Conservation (phyloP, 2,113 vertebrate genomes). For the Toxostoma redivivum region DNA sequence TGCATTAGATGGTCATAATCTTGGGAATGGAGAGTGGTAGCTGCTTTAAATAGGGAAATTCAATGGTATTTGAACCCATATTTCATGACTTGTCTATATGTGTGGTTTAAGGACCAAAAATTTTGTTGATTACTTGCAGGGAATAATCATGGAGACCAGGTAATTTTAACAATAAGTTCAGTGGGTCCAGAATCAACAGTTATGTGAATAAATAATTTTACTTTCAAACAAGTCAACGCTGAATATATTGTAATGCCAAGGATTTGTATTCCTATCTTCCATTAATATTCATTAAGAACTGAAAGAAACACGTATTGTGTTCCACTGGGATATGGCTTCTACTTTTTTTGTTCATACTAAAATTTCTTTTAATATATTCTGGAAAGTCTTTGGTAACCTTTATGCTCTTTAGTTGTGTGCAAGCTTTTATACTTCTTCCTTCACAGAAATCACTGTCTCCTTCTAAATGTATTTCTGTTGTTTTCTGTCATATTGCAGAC, state of each 20-base stretch:
- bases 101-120: background rate
- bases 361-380: constrained; percentile 24
- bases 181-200: background rate
- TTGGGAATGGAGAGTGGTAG: background rate
- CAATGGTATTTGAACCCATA: background rate
- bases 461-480: constrained; percentile 13
- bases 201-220: constrained; percentile 17
- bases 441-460: background rate
- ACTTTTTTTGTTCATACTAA: constrained; percentile 2
- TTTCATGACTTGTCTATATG: background rate
- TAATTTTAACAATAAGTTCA: background rate
- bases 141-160: background rate
- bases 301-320: background rate
- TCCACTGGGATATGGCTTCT: background rate
- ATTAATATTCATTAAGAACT: constrained; percentile 39
- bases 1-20: background rate
- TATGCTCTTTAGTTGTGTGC: background rate
- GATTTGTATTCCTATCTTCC: background rate
- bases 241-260: constrained; percentile 5
- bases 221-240: background rate
- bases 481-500: background rate
- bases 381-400: constrained; percentile 20
- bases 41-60: background rate
- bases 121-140: background rate
- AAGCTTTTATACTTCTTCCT: background rate